Evolutionary conservation across 2,888 invertebrate genomes (phyloP).

Genomic region (Oxytorus armatus): DNA sequence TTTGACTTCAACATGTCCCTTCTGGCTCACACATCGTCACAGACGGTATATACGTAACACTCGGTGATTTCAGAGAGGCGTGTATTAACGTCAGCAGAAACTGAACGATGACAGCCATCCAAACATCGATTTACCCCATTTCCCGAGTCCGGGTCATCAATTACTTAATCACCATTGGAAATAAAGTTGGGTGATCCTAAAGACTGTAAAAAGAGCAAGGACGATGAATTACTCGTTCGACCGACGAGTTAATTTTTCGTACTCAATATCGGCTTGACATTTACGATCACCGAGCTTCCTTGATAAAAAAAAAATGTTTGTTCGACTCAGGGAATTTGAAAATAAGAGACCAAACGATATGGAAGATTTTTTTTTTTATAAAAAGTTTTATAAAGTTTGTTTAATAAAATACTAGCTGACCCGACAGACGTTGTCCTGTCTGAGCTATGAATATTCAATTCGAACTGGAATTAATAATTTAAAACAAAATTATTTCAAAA

Average conservation of each 20-base stretch:
- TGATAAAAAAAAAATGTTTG: neutral
- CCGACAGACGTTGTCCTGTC: too few species aligned
- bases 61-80: conserved; percentile 46
- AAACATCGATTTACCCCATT: conserved; percentile 45
- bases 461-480: too few species aligned
- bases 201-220: neutral
- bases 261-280: neutral
- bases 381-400: too few species aligned
- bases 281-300: neutral
- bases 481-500: too few species aligned
- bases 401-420: too few species aligned
- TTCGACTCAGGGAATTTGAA: neutral
- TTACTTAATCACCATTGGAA: conserved; percentile 33
- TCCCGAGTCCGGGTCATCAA: conserved; percentile 8
- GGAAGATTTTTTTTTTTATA: neutral
- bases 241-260: too few species aligned
- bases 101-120: conserved; percentile 45
- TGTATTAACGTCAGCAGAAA: conserved; percentile 30
- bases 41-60: conserved; percentile 17
- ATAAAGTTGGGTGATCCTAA: neutral
- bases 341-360: neutral
- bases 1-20: conserved; percentile 46
- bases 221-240: neutral
- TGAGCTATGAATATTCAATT: too few species aligned
- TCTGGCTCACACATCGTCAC: conserved; percentile 34